These are phyloP conservation scores for Tortrix viridana DNA, from an alignment of 2,888 invertebrate species.

Conservation along the genomic window DNA sequence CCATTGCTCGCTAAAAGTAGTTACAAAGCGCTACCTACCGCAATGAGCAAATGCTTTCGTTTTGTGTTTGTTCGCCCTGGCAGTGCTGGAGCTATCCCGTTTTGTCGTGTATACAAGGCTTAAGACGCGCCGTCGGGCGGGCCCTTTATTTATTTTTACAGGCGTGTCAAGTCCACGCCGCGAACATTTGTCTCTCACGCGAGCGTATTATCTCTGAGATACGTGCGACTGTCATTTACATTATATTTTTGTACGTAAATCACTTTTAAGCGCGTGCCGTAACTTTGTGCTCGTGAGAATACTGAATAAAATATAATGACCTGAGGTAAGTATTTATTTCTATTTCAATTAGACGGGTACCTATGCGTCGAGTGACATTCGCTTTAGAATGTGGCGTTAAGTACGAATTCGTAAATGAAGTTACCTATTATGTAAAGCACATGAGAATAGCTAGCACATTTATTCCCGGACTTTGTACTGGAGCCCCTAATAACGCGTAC, in stretches of 20 bases:
- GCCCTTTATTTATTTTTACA: slow-evolving; percentile 71
- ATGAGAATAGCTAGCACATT: too few species aligned
- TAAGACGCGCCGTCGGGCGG: slow-evolving; percentile 49
- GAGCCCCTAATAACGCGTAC: background rate
- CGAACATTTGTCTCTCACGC: slow-evolving; percentile 65
- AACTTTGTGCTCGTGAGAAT: slow-evolving; percentile 25
- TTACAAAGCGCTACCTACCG: background rate
- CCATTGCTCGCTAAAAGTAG: too few species aligned
- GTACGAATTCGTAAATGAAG: too few species aligned
- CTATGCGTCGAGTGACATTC: too few species aligned
- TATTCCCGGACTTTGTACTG: too few species aligned
- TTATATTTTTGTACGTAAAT: slow-evolving; percentile 55
- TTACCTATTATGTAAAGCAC: too few species aligned
- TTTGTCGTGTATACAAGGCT: slow-evolving; percentile 48
- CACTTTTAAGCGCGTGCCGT: slow-evolving; percentile 36
- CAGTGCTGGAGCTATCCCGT: slow-evolving; percentile 44
- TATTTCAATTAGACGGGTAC: slow-evolving; percentile 7
- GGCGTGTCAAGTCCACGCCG: slow-evolving; percentile 66
- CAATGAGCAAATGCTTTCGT: slow-evolving; percentile 26
- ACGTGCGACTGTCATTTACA: slow-evolving; percentile 59
- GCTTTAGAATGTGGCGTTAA: background rate
- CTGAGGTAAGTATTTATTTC: background rate
- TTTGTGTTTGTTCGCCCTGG: slow-evolving; percentile 19
- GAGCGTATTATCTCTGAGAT: slow-evolving; percentile 63
- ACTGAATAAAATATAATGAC: slow-evolving; percentile 29